Conservation (phyloP, 2,797 vertebrate genomes). For the Pangasius larnaudii region DNA sequence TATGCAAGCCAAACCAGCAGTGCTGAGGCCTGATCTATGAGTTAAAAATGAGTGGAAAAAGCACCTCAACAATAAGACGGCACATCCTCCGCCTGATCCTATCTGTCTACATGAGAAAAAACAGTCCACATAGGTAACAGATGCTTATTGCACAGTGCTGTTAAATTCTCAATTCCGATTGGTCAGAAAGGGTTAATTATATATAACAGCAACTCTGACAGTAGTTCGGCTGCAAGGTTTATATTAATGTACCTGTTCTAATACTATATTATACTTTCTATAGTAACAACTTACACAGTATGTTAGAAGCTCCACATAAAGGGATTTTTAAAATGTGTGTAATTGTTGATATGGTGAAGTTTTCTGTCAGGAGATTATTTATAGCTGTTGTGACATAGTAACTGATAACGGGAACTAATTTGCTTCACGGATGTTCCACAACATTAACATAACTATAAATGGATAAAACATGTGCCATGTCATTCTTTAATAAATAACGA, state of each 20-base stretch:
- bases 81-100: background rate
- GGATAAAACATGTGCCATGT: background rate
- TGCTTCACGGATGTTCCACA: background rate
- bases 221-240: background rate
- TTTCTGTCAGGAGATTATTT: background rate
- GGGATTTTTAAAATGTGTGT: background rate
- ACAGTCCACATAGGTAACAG: background rate
- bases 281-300: background rate
- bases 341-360: too few relatives aligned
- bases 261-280: background rate
- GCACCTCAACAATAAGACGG: background rate
- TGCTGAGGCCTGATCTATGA: background rate
- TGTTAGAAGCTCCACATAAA: background rate
- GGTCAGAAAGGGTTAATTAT: background rate
- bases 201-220: background rate
- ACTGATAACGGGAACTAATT: background rate
- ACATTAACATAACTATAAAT: background rate
- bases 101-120: background rate
- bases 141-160: background rate
- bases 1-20: slow-evolving; percentile 15
- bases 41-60: slow-evolving; percentile 19
- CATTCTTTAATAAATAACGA: background rate
- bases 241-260: background rate
- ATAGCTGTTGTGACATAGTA: background rate
- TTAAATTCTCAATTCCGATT: background rate